Conservation (phyloP, 2,113 vertebrate species). For the Chaenocephalus aceratus region DNA sequence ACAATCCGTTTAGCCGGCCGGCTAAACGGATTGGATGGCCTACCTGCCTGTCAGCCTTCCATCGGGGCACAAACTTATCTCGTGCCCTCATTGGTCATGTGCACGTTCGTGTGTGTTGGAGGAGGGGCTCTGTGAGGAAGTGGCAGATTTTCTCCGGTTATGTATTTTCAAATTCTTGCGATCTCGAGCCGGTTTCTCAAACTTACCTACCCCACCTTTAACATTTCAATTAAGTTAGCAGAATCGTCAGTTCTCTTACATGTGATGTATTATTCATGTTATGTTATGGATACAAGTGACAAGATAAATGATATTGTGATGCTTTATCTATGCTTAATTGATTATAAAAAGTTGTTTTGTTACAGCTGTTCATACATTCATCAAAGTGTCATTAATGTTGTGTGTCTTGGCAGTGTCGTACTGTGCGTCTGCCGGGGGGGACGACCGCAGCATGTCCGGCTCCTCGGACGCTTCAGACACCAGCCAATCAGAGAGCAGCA, state of each 20-base stretch:
- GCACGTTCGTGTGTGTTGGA: too few relatives aligned
- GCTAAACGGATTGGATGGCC: too few relatives aligned
- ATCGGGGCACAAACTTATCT: too few relatives aligned
- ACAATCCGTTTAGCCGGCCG: too few relatives aligned
- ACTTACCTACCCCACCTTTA: too few relatives aligned
- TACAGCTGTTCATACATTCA: slow-evolving; percentile 6
- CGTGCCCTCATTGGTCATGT: too few relatives aligned
- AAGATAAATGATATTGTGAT: background rate
- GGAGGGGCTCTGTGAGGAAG: too few relatives aligned
- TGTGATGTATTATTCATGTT: slow-evolving; percentile 16
- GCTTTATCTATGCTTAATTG: slow-evolving; percentile 12
- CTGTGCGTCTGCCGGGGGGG: slow-evolving; percentile 74
- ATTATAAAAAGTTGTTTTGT: background rate
- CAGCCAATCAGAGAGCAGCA: slow-evolving; percentile 91
- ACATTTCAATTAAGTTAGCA: slow-evolving; percentile 8
- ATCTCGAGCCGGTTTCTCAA: too few relatives aligned
- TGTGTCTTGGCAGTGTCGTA: slow-evolving; percentile 65
- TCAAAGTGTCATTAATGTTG: background rate
- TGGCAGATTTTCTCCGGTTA: too few relatives aligned
- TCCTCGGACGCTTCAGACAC: slow-evolving; percentile 91
- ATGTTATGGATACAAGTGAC: background rate
- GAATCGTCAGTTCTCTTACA: background rate
- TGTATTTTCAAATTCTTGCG: too few relatives aligned
- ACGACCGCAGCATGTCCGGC: slow-evolving; percentile 93
- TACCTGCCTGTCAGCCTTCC: too few relatives aligned